Conservation (phyloP, 2,888 invertebrate species). For the Muscina levida region DNA sequence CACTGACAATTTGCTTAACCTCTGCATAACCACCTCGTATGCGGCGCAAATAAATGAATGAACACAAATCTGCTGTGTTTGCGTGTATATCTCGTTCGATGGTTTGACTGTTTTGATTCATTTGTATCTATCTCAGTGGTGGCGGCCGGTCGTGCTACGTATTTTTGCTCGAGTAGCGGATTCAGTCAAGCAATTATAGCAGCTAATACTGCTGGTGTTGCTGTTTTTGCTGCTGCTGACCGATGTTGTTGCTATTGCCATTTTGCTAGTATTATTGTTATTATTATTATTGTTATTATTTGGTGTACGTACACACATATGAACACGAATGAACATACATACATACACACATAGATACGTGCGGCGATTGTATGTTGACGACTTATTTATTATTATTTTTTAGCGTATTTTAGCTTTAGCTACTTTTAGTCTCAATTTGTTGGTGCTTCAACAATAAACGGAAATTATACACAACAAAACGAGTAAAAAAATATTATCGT, state of each 20-base stretch:
- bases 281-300: constrained; percentile 51
- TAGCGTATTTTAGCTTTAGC: constrained; percentile 63
- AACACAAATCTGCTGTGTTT: constrained; percentile 17
- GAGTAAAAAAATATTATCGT: constrained; percentile 29
- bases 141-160: too few species aligned
- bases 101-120: constrained; percentile 21
- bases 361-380: constrained; percentile 24
- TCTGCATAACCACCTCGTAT: background rate
- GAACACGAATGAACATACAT: constrained; percentile 32
- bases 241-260: constrained; percentile 39
- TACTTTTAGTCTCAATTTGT: constrained; percentile 77
- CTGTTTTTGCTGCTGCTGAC: constrained; percentile 37
- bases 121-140: constrained; percentile 44
- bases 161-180: constrained; percentile 53
- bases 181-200: constrained; percentile 48
- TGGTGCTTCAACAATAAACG: constrained; percentile 76
- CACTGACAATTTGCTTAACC: too few species aligned
- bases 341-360: constrained; percentile 31
- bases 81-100: background rate
- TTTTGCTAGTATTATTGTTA: constrained; percentile 22
- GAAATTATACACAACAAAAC: constrained; percentile 57
- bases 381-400: constrained; percentile 20
- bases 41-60: constrained; percentile 40
- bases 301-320: constrained; percentile 14
- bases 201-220: constrained; percentile 6